Evolutionary conservation across 2,113 vertebrate species (phyloP), one percentile per base, ranked within the genome.

Genomic region (Bambusicola thoracicus): DNA sequence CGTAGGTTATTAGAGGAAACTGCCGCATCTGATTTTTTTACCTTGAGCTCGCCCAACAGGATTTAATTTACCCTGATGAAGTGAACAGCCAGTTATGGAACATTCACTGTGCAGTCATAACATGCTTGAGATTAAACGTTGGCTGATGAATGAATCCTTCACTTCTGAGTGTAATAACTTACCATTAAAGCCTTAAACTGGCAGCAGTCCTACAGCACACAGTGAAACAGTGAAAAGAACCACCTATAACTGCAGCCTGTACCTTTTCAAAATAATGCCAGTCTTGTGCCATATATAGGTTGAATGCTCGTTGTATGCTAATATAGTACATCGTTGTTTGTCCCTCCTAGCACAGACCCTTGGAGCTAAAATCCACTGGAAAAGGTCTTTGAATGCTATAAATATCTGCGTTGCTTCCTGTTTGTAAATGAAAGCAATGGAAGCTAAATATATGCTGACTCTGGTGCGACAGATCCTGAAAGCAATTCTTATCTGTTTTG

Each of bases 111-210:
- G 67, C 68, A 78, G 48, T 76, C 89, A 43, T 44, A 84, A 49
- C 76, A 15, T 53, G 76, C 53, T 81, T 24, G 72, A 92, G 92
- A 94, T 96, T 94, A 93, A 97, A 94, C 81, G 22, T 41, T 25
- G 22, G 67, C 74, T 88, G 93, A 93, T 92, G 82, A 97, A 97
- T 90, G 95, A 95, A 89, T 14, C 66, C 86, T 95, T 96, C 83
- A 59, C 80, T 96, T 87, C 27, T 84, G 65, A 90, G 90, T 36
- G 36, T 46, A 94, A 97, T 87, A 94, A 80, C 83, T 68, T 87
- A 94, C 86, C 76, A 93, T 77, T 67, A 94, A 88, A 91, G 92
- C 75, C 74, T 83, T 93, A 40, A 92, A 81, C 69, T 89, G 76
- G 78, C 73, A 96, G 40, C 38, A 63, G 19, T 67, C 80, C 22